Evolutionary conservation across 2,797 vertebrate genomes (phyloP).

Genomic region (Enoplosus armatus): DNA sequence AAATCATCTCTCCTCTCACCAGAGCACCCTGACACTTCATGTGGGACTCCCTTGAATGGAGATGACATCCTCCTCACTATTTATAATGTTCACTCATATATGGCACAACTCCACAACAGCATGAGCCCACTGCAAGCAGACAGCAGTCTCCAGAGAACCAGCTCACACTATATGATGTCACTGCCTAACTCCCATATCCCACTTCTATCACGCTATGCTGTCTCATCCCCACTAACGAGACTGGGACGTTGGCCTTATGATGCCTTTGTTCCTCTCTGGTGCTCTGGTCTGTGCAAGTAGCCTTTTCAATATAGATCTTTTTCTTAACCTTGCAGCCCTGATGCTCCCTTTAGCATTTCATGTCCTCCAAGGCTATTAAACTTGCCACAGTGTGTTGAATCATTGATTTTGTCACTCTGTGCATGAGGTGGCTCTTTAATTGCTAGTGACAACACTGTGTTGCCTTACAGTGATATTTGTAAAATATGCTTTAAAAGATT

Average conservation of each 20-base stretch:
- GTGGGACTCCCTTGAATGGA: constrained; percentile 59
- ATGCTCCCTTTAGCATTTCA: constrained; percentile 62
- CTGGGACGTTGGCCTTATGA: constrained; percentile 47
- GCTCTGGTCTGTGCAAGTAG: constrained; percentile 38
- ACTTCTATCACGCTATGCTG: constrained; percentile 44
- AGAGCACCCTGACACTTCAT: constrained; percentile 60
- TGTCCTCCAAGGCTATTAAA: constrained; percentile 72
- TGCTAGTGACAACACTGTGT: constrained; percentile 65
- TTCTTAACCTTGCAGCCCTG: constrained; percentile 65
- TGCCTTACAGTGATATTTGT: constrained; percentile 52
- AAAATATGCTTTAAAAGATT: constrained; percentile 44
- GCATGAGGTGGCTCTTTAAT: constrained; percentile 73
- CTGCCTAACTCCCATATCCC: constrained; percentile 39
- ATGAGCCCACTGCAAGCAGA: constrained; percentile 57
- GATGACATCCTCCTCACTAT: constrained; percentile 71
- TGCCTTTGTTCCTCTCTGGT: constrained; percentile 46
- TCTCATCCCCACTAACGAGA: constrained; percentile 55
- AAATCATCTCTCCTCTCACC: constrained; percentile 56
- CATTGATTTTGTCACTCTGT: constrained; percentile 80
- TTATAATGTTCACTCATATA: constrained; percentile 71
- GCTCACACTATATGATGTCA: constrained; percentile 62
- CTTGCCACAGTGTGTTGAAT: constrained; percentile 68
- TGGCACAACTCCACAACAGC: constrained; percentile 52
- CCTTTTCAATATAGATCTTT: constrained; percentile 71
- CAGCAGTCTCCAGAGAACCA: constrained; percentile 65